Conservation (phyloP, 92 coral and sea anemone species). For the Bergia puertoricense region DNA sequence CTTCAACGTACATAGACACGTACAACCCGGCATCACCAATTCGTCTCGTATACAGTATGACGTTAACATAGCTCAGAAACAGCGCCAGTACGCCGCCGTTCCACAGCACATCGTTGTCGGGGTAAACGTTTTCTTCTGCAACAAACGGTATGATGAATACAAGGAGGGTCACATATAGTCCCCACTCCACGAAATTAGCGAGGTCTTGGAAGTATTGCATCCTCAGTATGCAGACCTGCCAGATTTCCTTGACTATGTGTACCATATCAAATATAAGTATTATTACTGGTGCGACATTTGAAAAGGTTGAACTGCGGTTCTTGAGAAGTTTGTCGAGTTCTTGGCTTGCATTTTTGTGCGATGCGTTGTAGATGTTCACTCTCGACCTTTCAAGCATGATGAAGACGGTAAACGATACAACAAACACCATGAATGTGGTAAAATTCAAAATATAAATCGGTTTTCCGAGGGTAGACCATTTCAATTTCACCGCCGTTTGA, state of each 20-base stretch:
- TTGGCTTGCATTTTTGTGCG: constrained; percentile 48
- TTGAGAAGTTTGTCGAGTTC: constrained; percentile 23
- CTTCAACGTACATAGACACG: constrained; percentile 88
- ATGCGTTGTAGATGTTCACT: constrained; percentile 44
- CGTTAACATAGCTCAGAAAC: constrained; percentile 59
- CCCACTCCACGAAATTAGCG: constrained; percentile 65
- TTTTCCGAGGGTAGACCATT: constrained; percentile 82
- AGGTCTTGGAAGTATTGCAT: constrained; percentile 61
- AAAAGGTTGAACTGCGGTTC: constrained; percentile 10
- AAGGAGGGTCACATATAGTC: constrained; percentile 37
- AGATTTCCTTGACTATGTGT: constrained; percentile 56
- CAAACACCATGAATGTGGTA: constrained; percentile 50
- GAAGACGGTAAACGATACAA: constrained; percentile 61
- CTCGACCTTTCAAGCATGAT: constrained; percentile 63
- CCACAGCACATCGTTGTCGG: constrained; percentile 63
- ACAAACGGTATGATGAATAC: constrained; percentile 68
- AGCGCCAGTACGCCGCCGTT: constrained; percentile 61
- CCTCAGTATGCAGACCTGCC: constrained; percentile 59
- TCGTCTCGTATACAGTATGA: constrained; percentile 68
- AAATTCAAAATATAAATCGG: constrained; percentile 59
- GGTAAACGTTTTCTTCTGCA: constrained; percentile 50
- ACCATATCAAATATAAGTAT: constrained; percentile 48
- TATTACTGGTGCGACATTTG: constrained; percentile 39
- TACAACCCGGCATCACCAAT: constrained; percentile 70
- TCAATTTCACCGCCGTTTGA: constrained; percentile 66